Percentiles rank a stretch among this genome's conserved stretches.
phyloP scores from a whole-genome alignment of 2,797 vertebrate species.

The Labeo calbasu region DNA sequence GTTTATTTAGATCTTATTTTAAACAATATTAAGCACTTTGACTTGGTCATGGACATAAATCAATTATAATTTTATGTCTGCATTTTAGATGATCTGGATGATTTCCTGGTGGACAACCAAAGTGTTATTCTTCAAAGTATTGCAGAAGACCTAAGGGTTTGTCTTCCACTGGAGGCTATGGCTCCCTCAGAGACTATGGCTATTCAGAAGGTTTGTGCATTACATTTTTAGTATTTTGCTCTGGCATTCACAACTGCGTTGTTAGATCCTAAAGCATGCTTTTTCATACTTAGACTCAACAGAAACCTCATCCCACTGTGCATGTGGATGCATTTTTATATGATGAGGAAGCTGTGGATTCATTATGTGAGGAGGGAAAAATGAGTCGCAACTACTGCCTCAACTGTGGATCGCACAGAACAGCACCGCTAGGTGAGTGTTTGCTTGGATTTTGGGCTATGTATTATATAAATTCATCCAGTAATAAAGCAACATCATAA shows the following conservation, averaged over 20 bases:
- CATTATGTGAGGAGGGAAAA: slow-evolving; percentile 86
- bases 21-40: background rate
- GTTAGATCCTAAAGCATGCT: slow-evolving; percentile 4
- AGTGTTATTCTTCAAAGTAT: slow-evolving; percentile 77
- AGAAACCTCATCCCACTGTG: slow-evolving; percentile 78
- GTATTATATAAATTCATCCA: background rate
- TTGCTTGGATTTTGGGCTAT: background rate
- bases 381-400: slow-evolving; percentile 90
- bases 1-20: slow-evolving; percentile 9
- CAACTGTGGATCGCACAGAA: slow-evolving; percentile 85
- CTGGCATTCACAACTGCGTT: background rate
- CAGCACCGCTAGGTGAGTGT: slow-evolving; percentile 83
- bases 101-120: slow-evolving; percentile 72
- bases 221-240: background rate
- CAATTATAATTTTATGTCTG: background rate
- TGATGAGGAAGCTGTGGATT: slow-evolving; percentile 87
- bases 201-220: slow-evolving; percentile 76
- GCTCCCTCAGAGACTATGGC: slow-evolving; percentile 80
- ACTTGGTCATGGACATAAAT: background rate
- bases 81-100: slow-evolving; percentile 72
- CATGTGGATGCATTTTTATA: slow-evolving; percentile 93
- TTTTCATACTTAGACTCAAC: slow-evolving; percentile 76
- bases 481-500: background rate
- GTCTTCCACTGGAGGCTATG: slow-evolving; percentile 83
- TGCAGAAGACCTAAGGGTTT: slow-evolving; percentile 83